Conservation (phyloP, 2,113 vertebrate species). For the Clinocottus analis region DNA sequence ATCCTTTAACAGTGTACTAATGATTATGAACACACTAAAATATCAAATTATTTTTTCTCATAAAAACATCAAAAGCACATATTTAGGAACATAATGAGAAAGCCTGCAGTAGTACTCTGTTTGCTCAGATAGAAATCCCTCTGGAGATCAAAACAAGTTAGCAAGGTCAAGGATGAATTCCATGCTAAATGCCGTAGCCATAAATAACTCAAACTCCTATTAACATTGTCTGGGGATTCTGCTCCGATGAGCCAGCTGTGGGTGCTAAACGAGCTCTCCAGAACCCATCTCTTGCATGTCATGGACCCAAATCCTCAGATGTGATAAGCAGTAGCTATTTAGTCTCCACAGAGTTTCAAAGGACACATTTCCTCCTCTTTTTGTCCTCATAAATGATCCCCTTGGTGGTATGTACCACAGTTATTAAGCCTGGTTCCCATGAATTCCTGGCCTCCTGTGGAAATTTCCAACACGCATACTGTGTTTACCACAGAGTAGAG, state of each 20-base stretch:
- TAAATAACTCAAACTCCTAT: conserved; percentile 45
- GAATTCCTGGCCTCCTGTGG: conserved; percentile 46
- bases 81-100: background rate
- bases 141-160: conserved; percentile 17
- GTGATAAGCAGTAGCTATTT: background rate
- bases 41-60: background rate
- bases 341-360: conserved; percentile 37
- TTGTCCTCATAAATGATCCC: conserved; percentile 37
- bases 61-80: background rate
- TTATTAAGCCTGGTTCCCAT: conserved; percentile 50
- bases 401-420: background rate
- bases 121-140: background rate
- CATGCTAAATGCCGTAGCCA: conserved; percentile 10
- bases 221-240: conserved; percentile 48
- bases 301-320: conserved; percentile 25
- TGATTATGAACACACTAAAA: background rate
- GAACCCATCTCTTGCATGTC: conserved; percentile 24
- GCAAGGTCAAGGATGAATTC: conserved; percentile 31
- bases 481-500: conserved; percentile 4
- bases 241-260: conserved; percentile 24
- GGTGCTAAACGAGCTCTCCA: conserved; percentile 34
- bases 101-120: background rate
- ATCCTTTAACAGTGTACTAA: background rate
- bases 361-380: conserved; percentile 1
- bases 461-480: conserved; percentile 12